Evolutionary conservation across 2,113 vertebrate genomes (phyloP).

Genomic region (Herpailurus yagouaroundi): DNA sequence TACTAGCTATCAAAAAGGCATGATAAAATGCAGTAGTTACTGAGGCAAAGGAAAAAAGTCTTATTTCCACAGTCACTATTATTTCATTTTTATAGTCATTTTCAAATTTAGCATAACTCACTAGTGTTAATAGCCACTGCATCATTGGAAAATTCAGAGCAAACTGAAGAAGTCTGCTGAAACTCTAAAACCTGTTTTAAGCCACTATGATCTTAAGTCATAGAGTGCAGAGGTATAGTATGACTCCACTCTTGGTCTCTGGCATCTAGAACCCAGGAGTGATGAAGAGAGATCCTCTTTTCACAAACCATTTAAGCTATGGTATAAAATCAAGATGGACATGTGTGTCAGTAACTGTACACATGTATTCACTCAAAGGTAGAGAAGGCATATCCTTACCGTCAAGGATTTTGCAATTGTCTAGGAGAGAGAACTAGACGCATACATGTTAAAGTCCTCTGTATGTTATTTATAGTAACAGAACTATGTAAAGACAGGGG

Average conservation of each 20-base stretch:
- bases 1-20: not conserved
- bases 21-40: not conserved
- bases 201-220: not conserved
- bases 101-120: not conserved
- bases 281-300: not conserved
- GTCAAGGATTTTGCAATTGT: not conserved
- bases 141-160: not conserved
- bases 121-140: not conserved
- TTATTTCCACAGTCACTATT: not conserved
- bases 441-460: not conserved
- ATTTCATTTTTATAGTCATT: conserved; percentile 18
- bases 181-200: not conserved
- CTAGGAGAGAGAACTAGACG: not conserved
- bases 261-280: not conserved
- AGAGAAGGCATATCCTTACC: not conserved
- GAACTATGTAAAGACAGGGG: not conserved
- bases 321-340: not conserved
- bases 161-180: not conserved
- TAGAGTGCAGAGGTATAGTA: not conserved
- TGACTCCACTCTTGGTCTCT: not conserved
- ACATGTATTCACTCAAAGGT: not conserved
- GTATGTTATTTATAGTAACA: not conserved
- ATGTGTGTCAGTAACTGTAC: not conserved
- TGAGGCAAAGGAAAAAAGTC: not conserved
- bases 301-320: not conserved